Conservation (phyloP, 1,140 invertebrate species). For the Microplitis mediator region DNA sequence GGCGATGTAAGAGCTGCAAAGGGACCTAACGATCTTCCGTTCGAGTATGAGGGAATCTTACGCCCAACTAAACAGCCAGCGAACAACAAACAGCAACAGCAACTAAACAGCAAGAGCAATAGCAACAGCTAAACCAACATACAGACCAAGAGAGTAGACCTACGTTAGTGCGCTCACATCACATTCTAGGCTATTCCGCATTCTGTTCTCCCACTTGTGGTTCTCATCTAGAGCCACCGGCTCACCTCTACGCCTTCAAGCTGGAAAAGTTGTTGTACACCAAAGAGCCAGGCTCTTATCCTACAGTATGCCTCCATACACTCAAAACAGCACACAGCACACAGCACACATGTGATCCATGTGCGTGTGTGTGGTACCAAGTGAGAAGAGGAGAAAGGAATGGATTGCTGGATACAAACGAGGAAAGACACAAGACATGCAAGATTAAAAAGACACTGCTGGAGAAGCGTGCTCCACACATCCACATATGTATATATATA, state of each 20-base stretch:
- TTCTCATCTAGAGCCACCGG: slow-evolving; percentile 30
- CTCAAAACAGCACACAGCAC: too few species aligned
- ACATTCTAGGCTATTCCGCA: slow-evolving; percentile 65
- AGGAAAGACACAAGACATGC: background rate
- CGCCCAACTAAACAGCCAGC: too few species aligned
- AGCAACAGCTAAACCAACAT: too few species aligned
- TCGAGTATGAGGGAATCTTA: too few species aligned
- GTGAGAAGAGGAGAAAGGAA: background rate
- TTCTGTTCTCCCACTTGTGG: slow-evolving; percentile 60
- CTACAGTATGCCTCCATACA: too few species aligned
- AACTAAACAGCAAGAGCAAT: too few species aligned
- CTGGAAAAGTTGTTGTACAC: slow-evolving; percentile 52
- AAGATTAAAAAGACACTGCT: too few species aligned
- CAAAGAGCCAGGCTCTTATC: slow-evolving; percentile 22
- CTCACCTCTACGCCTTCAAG: slow-evolving; percentile 52
- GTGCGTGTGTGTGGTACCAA: background rate
- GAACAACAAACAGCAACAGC: too few species aligned
- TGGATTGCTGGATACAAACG: background rate
- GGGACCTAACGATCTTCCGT: too few species aligned
- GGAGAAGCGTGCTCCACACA: background rate
- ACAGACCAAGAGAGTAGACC: too few species aligned
- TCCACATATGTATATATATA: background rate
- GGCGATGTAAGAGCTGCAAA: too few species aligned
- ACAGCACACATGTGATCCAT: too few species aligned
- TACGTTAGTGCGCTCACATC: slow-evolving; percentile 52